Base-by-base conservation (phyloP, 1,140 invertebrate genomes). In the Brachionus koreanus region DNA sequence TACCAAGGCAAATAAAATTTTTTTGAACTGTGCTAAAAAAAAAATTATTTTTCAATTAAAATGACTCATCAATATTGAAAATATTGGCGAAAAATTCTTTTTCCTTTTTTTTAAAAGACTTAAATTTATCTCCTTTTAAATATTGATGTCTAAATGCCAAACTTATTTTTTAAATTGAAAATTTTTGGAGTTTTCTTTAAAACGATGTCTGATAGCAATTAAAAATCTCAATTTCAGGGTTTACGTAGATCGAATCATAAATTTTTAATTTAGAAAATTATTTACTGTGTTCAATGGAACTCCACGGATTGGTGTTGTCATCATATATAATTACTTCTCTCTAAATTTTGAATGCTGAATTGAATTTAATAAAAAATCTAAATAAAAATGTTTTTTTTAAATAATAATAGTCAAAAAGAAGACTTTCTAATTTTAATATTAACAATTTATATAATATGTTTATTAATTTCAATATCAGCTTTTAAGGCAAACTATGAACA, bases 251-350 rank as follows among this genome's bases (percentile, higher is more conserved):
- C 16, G 25, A 61, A 23, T 2, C 9, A 61, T 25, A 46, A 46
- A 46, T 33, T 63, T 63, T 33, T 13, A 37, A 65, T 35, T n/a
- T 6, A n/a, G 6, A 57, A 65, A 69, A 23, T 25, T 19, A 29
- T 29, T 74, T 74, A 74, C 69, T 6, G 69, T 74, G 23, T 74
- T 74, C 23, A 74, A 46, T 4, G 69, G 69, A 29, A 74, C 69
- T 46, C 69, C 69, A 74, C 69, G 69, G 13, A 74, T 74, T 10
- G 69, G 39, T 19, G 69, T 42, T 46, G 69, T 43, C 46, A 83
- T 65, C 43, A 67, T 63, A 82, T 69, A 12, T 35, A 33, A 23
- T 29, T 4, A 37, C 29, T 67, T 13, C 9, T 57, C 9, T 23
- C 19, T n/a, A 57, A 29, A 23, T 57, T 57, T 57, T 57, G 16